Conservation (phyloP, 2,888 invertebrate genomes). For the Metopia argyrocephala region DNA sequence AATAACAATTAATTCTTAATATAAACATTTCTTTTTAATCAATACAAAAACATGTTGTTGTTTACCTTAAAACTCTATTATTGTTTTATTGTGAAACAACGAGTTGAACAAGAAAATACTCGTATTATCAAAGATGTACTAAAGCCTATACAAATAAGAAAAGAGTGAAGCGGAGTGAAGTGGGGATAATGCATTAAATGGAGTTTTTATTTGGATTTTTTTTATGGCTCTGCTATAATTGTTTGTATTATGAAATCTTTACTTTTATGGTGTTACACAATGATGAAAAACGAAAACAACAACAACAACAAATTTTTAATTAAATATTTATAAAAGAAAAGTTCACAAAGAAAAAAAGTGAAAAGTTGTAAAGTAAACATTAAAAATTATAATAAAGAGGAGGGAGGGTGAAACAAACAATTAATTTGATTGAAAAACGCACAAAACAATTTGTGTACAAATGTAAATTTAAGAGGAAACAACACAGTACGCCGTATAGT, state of each 20-base stretch:
- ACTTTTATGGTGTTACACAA: neutral
- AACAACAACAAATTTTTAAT: neutral
- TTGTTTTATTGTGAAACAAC: constrained; percentile 33
- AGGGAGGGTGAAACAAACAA: neutral
- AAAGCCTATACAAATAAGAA: neutral
- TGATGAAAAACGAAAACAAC: neutral
- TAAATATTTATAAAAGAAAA: neutral
- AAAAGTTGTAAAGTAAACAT: neutral
- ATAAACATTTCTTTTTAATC: constrained; percentile 19
- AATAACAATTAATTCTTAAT: constrained; percentile 17
- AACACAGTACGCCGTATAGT: too few species aligned
- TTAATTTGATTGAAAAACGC: neutral
- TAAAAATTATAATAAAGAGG: neutral
- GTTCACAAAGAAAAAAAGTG: neutral
- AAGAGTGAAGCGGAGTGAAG: neutral
- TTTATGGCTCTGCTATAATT: constrained; percentile 2
- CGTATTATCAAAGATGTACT: neutral
- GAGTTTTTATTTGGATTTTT: neutral
- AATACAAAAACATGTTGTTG: constrained; percentile 25
- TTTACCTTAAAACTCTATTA: constrained; percentile 17
- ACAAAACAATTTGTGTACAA: neutral
- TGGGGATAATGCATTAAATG: neutral
- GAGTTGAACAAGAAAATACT: constrained; percentile 13
- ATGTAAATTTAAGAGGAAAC: neutral
- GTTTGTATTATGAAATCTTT: neutral